Percentiles rank a stretch among this genome's conserved stretches.
phyloP scores from a whole-genome alignment of 1,140 invertebrate species.

The Patella vulgata region DNA sequence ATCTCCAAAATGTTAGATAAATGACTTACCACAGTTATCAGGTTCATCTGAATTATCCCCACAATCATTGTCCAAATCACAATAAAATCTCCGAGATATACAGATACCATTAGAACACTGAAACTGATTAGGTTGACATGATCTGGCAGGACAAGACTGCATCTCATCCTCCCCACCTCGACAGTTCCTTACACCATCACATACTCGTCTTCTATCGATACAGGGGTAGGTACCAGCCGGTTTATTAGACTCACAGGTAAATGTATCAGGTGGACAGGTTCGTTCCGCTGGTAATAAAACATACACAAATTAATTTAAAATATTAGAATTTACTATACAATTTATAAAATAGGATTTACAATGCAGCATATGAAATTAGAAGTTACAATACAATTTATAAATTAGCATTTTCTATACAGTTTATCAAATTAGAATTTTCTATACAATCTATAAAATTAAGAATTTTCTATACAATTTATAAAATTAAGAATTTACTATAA shows the following conservation, averaged over 20 bases:
- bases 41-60: slow-evolving; percentile 57
- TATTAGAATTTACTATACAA: no score
- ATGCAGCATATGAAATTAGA: no score
- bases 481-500: no score
- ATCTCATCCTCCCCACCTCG: slow-evolving; percentile 55
- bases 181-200: slow-evolving; percentile 64
- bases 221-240: slow-evolving; percentile 71
- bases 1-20: no score
- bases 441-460: no score
- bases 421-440: no score
- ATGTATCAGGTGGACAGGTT: slow-evolving; percentile 49
- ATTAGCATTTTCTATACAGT: no score
- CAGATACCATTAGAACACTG: slow-evolving; percentile 53
- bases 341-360: no score
- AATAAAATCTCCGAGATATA: slow-evolving; percentile 43
- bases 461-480: no score
- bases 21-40: slow-evolving; percentile 48
- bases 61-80: slow-evolving; percentile 60
- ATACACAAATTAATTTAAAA: neutral
- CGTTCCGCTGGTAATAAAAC: slow-evolving; percentile 31
- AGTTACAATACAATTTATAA: no score
- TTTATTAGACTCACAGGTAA: slow-evolving; percentile 68
- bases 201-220: slow-evolving; percentile 55
- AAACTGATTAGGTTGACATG: slow-evolving; percentile 49
- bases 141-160: slow-evolving; percentile 42